These are phyloP conservation scores for Latheticus oryzae DNA, from an alignment of 2,888 invertebrate species.

Conservation along the genomic window DNA sequence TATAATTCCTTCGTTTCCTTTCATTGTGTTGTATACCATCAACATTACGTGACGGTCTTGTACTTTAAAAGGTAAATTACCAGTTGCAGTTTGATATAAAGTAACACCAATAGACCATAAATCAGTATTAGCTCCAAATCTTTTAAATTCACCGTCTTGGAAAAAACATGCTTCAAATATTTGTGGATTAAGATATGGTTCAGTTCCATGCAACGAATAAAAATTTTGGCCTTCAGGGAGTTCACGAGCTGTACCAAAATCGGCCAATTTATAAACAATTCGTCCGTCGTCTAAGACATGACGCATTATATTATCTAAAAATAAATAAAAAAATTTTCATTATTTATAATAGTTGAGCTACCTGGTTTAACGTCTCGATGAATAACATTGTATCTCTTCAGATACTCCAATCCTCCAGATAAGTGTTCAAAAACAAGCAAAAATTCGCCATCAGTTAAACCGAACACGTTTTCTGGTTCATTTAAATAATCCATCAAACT, in stretches of 20 bases:
- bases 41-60: conserved; percentile 6
- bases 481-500: conserved; percentile 15
- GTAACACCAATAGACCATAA: conserved; percentile 34
- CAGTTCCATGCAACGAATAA: conserved; percentile 22
- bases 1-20: conserved; percentile 5
- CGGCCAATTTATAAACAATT: conserved; percentile 28
- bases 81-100: conserved; percentile 22
- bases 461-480: conserved; percentile 17
- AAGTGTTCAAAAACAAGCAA: conserved; percentile 21
- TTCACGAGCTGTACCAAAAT: conserved; percentile 34
- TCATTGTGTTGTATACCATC: conserved; percentile 11
- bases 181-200: conserved; percentile 21
- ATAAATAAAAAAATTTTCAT: conserved; percentile 3
- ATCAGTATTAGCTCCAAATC: conserved; percentile 30
- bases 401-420: conserved; percentile 19
- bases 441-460: conserved; percentile 22
- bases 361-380: conserved; percentile 38
- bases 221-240: conserved; percentile 31
- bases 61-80: conserved; percentile 15
- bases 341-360: conserved; percentile 6
- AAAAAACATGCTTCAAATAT: conserved; percentile 8
- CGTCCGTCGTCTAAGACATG: conserved; percentile 10
- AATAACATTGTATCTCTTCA: conserved; percentile 21
- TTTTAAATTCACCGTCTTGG: background rate
- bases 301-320: conserved; percentile 32